Conservation (phyloP, 2,797 vertebrate species). For the Sciurus carolinensis region DNA sequence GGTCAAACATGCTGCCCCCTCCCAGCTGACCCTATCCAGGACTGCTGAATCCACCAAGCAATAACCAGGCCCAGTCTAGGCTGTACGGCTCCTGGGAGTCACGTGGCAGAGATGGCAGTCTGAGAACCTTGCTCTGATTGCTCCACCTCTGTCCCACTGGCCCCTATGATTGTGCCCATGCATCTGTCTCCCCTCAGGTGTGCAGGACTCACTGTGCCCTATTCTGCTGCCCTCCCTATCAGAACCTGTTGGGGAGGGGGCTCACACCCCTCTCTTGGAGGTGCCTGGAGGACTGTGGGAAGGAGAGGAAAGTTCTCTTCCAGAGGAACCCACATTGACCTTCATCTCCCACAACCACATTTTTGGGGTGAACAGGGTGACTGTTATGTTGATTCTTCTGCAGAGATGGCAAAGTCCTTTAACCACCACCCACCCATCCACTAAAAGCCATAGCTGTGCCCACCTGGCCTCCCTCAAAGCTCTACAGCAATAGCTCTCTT, state of each 20-base stretch:
- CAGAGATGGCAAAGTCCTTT: conserved; percentile 57
- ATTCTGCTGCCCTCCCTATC: background rate
- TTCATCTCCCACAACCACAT: conserved; percentile 54
- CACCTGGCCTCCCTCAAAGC: background rate
- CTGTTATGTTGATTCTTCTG: background rate
- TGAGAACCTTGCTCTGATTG: background rate
- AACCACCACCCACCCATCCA: background rate
- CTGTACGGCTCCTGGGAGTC: background rate
- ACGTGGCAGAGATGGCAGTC: background rate
- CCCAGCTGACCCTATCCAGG: background rate
- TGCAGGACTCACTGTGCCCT: background rate
- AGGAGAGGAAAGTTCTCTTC: background rate
- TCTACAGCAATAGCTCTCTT: conserved; percentile 78
- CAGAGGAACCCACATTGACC: background rate
- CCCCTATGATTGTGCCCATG: background rate
- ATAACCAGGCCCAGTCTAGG: conserved; percentile 44
- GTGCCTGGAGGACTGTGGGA: conserved; percentile 11
- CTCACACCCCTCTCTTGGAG: background rate
- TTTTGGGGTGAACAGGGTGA: conserved; percentile 74
- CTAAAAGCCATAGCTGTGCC: conserved; percentile 80
- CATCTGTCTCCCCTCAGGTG: background rate
- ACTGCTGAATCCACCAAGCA: conserved; percentile 33
- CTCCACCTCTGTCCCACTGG: background rate
- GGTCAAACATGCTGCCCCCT: background rate
- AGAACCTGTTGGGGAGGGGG: background rate